Conservation (phyloP, 2,113 vertebrate species). For the Danio rerio region GRCz12tu NC_133198.1:25720501-25721000, state of each 20-base stretch:
- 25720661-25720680: slow-evolving; percentile 66
- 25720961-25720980: background rate
- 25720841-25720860: background rate
- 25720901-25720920: background rate
- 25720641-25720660: slow-evolving; percentile 72
- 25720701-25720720: slow-evolving; percentile 61
- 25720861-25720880: background rate
- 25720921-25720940: background rate
- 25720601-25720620: slow-evolving; percentile 63
- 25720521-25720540: slow-evolving; percentile 58
- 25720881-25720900: background rate
- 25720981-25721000: background rate
- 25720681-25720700: slow-evolving; percentile 74
- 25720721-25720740: slow-evolving; percentile 30
- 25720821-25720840: background rate
- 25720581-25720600: slow-evolving; percentile 70
- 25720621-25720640: slow-evolving; percentile 69
- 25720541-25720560: slow-evolving; percentile 66
- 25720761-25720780: no score
- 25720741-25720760: slow-evolving; percentile 47
- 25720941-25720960: background rate
- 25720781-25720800: slow-evolving; percentile 67
- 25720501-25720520: slow-evolving; percentile 65
- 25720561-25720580: slow-evolving; percentile 68
- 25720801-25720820: background rate